Percentiles rank a stretch among this genome's conserved stretches.
These are phyloP conservation scores for Saccostrea echinata DNA, from an alignment of 1,140 invertebrate genomes.

Conservation along the genomic window DNA sequence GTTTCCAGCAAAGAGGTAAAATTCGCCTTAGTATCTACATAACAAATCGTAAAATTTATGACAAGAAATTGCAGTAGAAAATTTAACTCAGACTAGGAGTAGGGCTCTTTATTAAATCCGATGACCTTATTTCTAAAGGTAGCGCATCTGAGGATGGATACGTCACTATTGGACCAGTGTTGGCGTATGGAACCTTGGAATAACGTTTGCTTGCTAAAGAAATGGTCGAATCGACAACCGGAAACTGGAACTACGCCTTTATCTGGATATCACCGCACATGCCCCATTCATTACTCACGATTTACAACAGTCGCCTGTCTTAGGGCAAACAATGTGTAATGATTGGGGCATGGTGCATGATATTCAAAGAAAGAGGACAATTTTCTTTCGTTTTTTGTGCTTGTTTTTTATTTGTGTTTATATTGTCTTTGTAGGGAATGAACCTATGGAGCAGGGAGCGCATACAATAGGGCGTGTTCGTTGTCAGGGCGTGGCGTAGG, in stretches of 20 bases:
- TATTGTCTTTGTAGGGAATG: conserved; percentile 48
- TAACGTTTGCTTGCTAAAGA: background rate
- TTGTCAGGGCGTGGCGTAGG: conserved; percentile 41
- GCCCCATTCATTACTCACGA: background rate
- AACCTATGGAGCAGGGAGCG: conserved; percentile 42
- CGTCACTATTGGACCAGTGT: background rate
- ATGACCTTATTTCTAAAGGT: conserved; percentile 14
- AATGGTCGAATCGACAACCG: background rate
- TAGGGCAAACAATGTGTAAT: conserved; percentile 9
- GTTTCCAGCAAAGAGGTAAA: background rate
- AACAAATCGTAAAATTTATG: background rate
- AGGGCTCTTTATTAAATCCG: background rate
- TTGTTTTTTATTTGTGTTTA: conserved; percentile 26
- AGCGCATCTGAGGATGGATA: background rate
- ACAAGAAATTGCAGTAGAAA: background rate
- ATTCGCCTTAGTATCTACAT: background rate
- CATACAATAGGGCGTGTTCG: conserved; percentile 44
- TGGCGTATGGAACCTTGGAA: background rate
- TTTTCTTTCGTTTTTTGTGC: background rate
- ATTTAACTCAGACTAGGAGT: background rate
- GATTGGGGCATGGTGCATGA: background rate
- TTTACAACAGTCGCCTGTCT: background rate
- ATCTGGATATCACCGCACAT: background rate
- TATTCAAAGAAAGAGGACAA: background rate
- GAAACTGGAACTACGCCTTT: background rate